phyloP scores from a whole-genome alignment of 2,113 vertebrate genomes.

The Paralichthys olivaceus region DNA sequence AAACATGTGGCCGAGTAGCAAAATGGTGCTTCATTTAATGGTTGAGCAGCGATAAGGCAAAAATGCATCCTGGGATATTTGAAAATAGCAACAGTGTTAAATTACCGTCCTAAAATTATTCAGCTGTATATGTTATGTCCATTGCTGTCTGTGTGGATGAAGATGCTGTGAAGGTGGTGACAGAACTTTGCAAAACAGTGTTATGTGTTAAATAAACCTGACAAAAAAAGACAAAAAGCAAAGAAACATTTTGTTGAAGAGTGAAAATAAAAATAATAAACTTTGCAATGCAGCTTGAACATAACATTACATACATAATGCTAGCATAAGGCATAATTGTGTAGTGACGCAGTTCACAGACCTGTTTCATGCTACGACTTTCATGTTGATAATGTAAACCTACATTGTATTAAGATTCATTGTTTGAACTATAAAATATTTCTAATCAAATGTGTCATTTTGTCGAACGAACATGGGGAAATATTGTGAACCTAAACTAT shows the following conservation, averaged over 20 bases:
- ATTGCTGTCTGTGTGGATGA: neutral
- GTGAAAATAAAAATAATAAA: too few relatives aligned
- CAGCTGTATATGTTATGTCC: too few relatives aligned
- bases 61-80: neutral
- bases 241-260: too few relatives aligned
- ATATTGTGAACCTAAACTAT: slow-evolving; percentile 21
- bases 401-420: too few relatives aligned
- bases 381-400: too few relatives aligned
- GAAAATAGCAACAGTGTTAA: neutral
- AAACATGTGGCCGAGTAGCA: neutral
- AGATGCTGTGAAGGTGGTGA: neutral
- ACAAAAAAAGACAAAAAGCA: too few relatives aligned
- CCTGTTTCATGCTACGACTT: too few relatives aligned
- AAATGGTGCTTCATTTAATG: neutral
- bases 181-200: neutral
- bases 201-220: too few relatives aligned
- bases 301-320: too few relatives aligned
- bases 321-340: too few relatives aligned
- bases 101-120: neutral
- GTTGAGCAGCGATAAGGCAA: neutral
- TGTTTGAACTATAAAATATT: neutral
- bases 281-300: too few relatives aligned
- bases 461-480: slow-evolving; percentile 12
- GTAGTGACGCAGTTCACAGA: too few relatives aligned
- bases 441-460: slow-evolving; percentile 34